These are phyloP conservation scores for Helicolenus hilgendorfi DNA, from an alignment of 2,797 vertebrate species.

Conservation along the genomic window DNA sequence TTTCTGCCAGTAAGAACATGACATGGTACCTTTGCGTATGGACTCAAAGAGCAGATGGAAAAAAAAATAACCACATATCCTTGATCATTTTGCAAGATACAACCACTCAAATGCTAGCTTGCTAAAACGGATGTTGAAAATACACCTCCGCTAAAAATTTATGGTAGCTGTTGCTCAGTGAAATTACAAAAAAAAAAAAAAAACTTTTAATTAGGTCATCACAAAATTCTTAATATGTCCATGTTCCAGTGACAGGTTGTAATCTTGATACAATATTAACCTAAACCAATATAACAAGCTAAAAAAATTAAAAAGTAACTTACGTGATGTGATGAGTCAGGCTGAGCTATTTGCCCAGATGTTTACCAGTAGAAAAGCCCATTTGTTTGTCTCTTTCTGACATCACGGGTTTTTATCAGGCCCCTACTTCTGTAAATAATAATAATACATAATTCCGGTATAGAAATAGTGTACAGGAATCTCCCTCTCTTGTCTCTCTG, in stretches of 20 bases:
- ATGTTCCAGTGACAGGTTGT: not conserved
- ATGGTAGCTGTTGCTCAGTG: not conserved
- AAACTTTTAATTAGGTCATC: not conserved
- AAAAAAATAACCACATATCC: slow-evolving; percentile 18
- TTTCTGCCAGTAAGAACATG: slow-evolving; percentile 45
- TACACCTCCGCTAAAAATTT: slow-evolving; percentile 2
- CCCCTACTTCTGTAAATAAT: not conserved
- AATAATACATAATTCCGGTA: not conserved
- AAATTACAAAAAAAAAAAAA: not conserved
- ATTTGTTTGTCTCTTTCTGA: not conserved
- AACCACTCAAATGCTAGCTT: slow-evolving; percentile 35
- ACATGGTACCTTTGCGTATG: not conserved
- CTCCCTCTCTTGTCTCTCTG: not conserved
- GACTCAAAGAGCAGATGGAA: slow-evolving; percentile 48
- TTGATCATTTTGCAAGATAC: slow-evolving; percentile 57
- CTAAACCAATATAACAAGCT: not conserved
- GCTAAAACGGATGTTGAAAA: slow-evolving; percentile 19
- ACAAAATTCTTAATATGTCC: not conserved
- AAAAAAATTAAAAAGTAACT: not conserved
- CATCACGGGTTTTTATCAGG: not conserved
- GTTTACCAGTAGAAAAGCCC: not conserved
- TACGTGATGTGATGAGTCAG: not conserved
- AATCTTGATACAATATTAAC: not conserved
- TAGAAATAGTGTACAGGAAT: not conserved
- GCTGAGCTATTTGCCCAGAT: not conserved